Base-by-base conservation (phyloP, 2,888 invertebrate genomes). In the Rhingia campestris region DNA sequence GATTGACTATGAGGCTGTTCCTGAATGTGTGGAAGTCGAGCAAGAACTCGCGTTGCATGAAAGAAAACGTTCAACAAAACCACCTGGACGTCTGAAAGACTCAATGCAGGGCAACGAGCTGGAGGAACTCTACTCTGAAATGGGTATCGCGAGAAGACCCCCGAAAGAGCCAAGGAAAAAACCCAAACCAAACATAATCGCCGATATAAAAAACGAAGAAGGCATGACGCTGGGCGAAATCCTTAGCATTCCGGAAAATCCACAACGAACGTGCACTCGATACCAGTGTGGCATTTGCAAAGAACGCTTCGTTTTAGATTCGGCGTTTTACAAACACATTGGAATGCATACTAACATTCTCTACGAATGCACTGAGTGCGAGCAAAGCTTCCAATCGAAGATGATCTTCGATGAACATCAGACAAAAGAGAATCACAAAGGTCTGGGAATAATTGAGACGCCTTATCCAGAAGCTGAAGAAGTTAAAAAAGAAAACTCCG, bases 31-130 rank as follows among this genome's bases (percentile, higher is more conserved):
- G 30, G 32, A 54, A 4, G 41, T 10, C 10, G 22, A 30, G 10
- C 12, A 12, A 0, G 7, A 59, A 0, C 33, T 2, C 2, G 22
- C 22, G n/a, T 2, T 4, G 4, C 12, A 49, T 14, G 66, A 37
- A 2, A 7, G 33, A 4, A 82, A 69, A 54, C 91, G 95, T 14
- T 92, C 93, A 87, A 93, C 94, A 86, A 95, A 94, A 91, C 93
- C 94, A 14, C 95, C 96, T 0, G 93, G 92, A 0, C 91, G 94
- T 85, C 94, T 93, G 86, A 92, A 91, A 86, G 94, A 93, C 88
- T 93, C 92, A 58, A 93, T 94, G n/a, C 94, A 95, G 93, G 96
- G 95, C 4, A 95, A 95, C 89, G 96, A 96, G 90, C 91, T 96
- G 61, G 95, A 95, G 87, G 92, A 94, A 86, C 94, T 95, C 86